phyloP scores from a whole-genome alignment of 1,140 invertebrate genomes.

The Hestina assimilis region DNA sequence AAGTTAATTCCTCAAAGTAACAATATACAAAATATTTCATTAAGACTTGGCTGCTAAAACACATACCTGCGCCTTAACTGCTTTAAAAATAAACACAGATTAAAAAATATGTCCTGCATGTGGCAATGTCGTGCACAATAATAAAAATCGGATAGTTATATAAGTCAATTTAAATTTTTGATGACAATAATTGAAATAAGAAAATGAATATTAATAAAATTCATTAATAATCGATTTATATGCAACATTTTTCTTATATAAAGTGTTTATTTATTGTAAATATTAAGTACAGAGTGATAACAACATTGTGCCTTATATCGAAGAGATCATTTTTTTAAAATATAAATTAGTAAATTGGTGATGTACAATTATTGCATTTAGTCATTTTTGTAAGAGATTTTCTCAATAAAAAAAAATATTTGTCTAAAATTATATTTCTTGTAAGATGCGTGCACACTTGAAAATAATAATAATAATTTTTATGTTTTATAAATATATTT shows the following conservation, averaged over 20 bases:
- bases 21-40: too few relatives aligned
- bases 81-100: too few relatives aligned
- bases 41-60: too few relatives aligned
- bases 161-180: background rate
- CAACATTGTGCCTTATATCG: conserved; percentile 29
- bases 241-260: background rate
- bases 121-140: conserved; percentile 5
- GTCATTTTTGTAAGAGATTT: conserved; percentile 18
- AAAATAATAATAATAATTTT: too few relatives aligned
- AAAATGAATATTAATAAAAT: background rate
- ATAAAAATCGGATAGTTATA: background rate
- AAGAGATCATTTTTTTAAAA: conserved; percentile 1
- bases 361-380: conserved; percentile 35
- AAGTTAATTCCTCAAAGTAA: too few relatives aligned
- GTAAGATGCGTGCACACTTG: conserved; percentile 4
- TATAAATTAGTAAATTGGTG: conserved; percentile 21
- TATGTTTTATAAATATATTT: too few relatives aligned
- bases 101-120: too few relatives aligned
- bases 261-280: conserved; percentile 19
- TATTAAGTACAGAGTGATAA: conserved; percentile 29
- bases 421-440: background rate
- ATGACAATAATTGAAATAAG: background rate
- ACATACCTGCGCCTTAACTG: too few relatives aligned
- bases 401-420: background rate
- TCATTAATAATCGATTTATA: background rate